Conservation (phyloP, 2,888 invertebrate genomes). For the Scrobipalpa atriplicella region DNA sequence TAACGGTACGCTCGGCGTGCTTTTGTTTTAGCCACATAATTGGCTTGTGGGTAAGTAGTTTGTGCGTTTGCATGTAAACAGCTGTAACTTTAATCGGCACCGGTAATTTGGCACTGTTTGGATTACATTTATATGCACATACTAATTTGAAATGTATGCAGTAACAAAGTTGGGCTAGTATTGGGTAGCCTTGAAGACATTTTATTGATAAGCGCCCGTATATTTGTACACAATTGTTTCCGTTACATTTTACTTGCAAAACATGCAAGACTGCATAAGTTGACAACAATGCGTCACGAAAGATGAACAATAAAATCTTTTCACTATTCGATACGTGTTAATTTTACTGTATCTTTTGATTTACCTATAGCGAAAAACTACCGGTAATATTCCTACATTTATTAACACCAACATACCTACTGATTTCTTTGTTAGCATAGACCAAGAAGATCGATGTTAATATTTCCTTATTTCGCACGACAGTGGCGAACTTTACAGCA, state of each 20-base stretch:
- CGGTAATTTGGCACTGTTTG: conserved; percentile 2
- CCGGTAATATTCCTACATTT: neutral
- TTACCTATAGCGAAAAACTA: neutral
- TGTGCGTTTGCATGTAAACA: conserved; percentile 2
- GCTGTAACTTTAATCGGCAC: conserved; percentile 8
- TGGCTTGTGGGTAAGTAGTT: neutral
- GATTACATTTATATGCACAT: conserved; percentile 12
- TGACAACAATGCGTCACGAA: conserved; percentile 7
- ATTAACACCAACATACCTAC: conserved; percentile 7
- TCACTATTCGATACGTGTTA: neutral
- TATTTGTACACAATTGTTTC: conserved; percentile 9
- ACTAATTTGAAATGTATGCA: neutral
- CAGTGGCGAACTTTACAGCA: conserved; percentile 18
- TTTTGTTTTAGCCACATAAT: conserved; percentile 32
- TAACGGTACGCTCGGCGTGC: conserved; percentile 44
- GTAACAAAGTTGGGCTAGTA: conserved; percentile 1
- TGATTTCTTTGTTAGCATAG: neutral
- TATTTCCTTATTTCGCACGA: conserved; percentile 20
- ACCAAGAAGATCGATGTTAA: conserved; percentile 6
- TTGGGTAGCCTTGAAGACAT: conserved; percentile 19
- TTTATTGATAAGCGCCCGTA: conserved; percentile 22
- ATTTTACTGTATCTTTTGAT: neutral
- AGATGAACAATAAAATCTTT: conserved; percentile 9
- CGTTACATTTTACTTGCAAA: conserved; percentile 18
- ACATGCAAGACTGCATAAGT: neutral